Base-by-base conservation (phyloP, 2,113 vertebrate genomes). In the Illadopsis cleaveri region DNA sequence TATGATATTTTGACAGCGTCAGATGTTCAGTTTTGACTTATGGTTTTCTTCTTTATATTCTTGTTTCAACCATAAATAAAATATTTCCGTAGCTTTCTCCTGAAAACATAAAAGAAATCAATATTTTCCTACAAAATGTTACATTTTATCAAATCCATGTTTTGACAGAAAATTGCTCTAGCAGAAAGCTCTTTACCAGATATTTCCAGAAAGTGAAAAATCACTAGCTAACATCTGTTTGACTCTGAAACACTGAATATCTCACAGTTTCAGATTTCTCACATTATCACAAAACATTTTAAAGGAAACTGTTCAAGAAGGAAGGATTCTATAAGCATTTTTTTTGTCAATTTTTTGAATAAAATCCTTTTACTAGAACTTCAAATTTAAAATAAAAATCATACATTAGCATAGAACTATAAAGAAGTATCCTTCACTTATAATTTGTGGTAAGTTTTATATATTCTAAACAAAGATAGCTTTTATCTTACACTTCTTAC, bases 151-250 rank as follows among this genome's bases (percentile, higher is more conserved):
- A 87, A 91, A 86, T 51, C 40, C 28, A 50, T 64, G 25, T 93
- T 93, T 73, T 93, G 62, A 78, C 40, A 92, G 38, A 78, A 73
- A 78, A 75, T 8, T 86, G 33, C 33, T 86, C 17, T 33, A 68
- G 33, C 60, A 83, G 71, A 81, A 94, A 90, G 25, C 40, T 78
- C 68, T 86, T 68, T 40, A 57, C 44, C 25, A 88, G 44, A 73
- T 75, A 23, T 83, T 93, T 87, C 25, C n/a, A n/a, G 47, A 90
- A 93, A 81, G 18, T 68, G 37, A 88, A 90, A 90, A 94, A 80
- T 66, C 51, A 58, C 35, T 66, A 79, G 58, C 45, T 65, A 69
- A 69, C 25, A 80, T 80, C 72, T 84, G 28, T 57, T 89, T 86
- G 62, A 79, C 33, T 79, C 42, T 28, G 50, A 86, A 89, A 68